Conservation (phyloP, 2,888 invertebrate species). For the Eupithecia abbreviata region DNA sequence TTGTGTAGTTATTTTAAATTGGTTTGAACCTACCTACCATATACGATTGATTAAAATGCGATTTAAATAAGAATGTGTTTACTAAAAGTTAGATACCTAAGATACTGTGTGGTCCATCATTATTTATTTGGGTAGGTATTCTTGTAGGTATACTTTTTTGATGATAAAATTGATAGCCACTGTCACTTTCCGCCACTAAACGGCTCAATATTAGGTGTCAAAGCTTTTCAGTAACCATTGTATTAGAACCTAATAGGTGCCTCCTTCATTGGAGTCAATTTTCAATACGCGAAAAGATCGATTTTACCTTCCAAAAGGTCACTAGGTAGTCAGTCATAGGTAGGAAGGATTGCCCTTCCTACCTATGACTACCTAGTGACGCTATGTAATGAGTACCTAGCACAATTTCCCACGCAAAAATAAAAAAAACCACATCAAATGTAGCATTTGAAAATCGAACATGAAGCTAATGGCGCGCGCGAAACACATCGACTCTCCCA, state of each 20-base stretch:
- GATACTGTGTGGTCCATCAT: too few species aligned
- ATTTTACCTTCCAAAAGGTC: too few species aligned
- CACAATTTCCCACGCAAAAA: constrained; percentile 35
- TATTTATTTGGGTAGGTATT: neutral
- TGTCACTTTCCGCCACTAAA: neutral
- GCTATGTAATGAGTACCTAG: neutral
- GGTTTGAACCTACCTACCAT: neutral
- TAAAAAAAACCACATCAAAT: constrained; percentile 30
- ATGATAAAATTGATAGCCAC: neutral
- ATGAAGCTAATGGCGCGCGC: constrained; percentile 36
- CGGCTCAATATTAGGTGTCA: neutral
- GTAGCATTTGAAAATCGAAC: constrained; percentile 23
- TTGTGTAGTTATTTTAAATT: neutral
- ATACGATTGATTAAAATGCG: too few species aligned
- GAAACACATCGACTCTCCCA: constrained; percentile 39
- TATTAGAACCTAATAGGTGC: too few species aligned
- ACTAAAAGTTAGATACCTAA: too few species aligned
- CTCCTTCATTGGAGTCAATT: too few species aligned
- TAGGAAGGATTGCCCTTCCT: too few species aligned
- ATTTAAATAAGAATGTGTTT: too few species aligned
- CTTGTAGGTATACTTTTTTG: neutral
- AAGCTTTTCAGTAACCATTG: neutral
- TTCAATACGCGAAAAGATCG: too few species aligned
- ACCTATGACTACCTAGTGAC: too few species aligned
- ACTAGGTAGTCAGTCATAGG: too few species aligned